A percentile compares a stretch with the other conserved stretches of the same genome.
phyloP scores from a whole-genome alignment of 2,888 invertebrate species.

The Digitonthophagus gazella region DNA sequence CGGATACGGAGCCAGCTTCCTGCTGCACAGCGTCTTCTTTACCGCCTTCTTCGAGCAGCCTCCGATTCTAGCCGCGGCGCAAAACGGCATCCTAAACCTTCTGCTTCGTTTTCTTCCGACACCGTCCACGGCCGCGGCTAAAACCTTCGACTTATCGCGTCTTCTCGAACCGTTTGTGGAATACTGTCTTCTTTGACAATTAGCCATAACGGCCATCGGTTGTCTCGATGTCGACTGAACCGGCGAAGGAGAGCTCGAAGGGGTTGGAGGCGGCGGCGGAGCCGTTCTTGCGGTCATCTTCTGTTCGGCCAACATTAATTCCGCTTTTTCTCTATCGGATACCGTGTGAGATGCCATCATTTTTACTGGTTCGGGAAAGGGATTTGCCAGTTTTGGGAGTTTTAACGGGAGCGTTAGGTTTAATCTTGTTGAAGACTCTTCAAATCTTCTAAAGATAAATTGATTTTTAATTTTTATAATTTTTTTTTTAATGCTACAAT shows the following conservation, averaged over 20 bases:
- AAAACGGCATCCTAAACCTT: slow-evolving; percentile 19
- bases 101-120: slow-evolving; percentile 16
- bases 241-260: not conserved
- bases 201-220: slow-evolving; percentile 8
- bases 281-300: slow-evolving; percentile 22
- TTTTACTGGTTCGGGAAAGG: slow-evolving; percentile 49
- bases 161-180: slow-evolving; percentile 8
- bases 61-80: slow-evolving; percentile 14
- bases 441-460: slow-evolving; percentile 34
- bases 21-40: slow-evolving; percentile 31
- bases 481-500: too few relatives aligned
- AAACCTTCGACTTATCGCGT: not conserved
- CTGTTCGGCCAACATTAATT: slow-evolving; percentile 44
- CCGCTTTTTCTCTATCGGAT: slow-evolving; percentile 48
- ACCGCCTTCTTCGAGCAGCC: slow-evolving; percentile 9
- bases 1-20: slow-evolving; percentile 39
- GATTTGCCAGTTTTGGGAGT: slow-evolving; percentile 43
- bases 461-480: not conserved
- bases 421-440: slow-evolving; percentile 43
- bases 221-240: not conserved
- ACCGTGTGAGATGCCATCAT: slow-evolving; percentile 46
- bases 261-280: not conserved
- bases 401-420: slow-evolving; percentile 45
- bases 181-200: slow-evolving; percentile 8
- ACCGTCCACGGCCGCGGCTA: not conserved